Evolutionary conservation across 2,113 vertebrate genomes (phyloP), one percentile per base, ranked within the genome.

Genomic region (Albula glossodonta): DNA sequence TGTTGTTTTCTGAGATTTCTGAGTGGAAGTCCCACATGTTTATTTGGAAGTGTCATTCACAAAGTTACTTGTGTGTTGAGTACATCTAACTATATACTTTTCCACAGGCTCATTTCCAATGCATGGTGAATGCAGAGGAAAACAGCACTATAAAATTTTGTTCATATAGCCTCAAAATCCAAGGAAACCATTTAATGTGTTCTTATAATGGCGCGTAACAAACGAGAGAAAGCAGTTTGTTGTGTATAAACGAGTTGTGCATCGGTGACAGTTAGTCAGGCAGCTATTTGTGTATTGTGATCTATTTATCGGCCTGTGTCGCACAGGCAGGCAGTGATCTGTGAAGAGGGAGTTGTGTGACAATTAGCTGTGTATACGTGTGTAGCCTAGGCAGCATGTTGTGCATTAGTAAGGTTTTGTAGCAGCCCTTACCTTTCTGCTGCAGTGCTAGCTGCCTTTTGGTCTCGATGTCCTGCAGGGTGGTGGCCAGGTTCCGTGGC

Each of bases 381-480:
- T 41, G 31, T 41, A 41, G 31, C 31, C 31, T 41, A 56, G 53
- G 12, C 60, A 66, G 60, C 22, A 15, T 19, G 60, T 66, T 19
- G 17, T 22, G 60, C 6, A 66, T 66, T 7, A 22, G 60, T 66
- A 19, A 66, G 60, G 17, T 22, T 41, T 41, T 41, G 31, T 41
- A 41, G 31, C 31, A 92, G 25, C 7, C 1, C 2, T 93, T 91
- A 99, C 98, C 98, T 96, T 99, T 99, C 94, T 99, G 98, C 93
- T 98, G 97, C 89, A 99, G 93, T 85, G 97, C 97, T 85, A 97
- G 94, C 92, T 99, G 98, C 77, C 97, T 96, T 93, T 99, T 99
- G 91, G 93, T 95, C 94, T 99, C 97, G 0, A 99, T 99, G 94
- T 99, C 97, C 91, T 98, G 98, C 89, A 99, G 94, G 0, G 97